Conservation (phyloP, 2,888 invertebrate genomes). For the Eledone cirrhosa region DNA sequence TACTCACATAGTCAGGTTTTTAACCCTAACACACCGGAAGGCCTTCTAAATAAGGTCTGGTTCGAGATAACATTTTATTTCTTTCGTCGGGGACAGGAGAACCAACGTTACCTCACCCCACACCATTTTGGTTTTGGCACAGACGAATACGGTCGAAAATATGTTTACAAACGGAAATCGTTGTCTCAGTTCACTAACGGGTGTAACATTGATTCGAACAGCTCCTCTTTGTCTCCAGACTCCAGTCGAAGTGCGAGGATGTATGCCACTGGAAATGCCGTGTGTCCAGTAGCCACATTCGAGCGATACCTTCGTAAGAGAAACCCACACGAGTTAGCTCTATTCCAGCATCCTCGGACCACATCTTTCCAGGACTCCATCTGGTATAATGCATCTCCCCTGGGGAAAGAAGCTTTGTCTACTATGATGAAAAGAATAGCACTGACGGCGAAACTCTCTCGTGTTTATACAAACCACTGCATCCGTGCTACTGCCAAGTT, state of each 20-base stretch:
- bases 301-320: constrained; percentile 21
- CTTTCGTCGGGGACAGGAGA: constrained; percentile 24
- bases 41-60: constrained; percentile 23
- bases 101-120: constrained; percentile 20
- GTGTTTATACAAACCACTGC: constrained; percentile 26
- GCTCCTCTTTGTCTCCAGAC: background rate
- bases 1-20: constrained; percentile 21
- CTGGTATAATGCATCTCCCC: constrained; percentile 28
- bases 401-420: constrained; percentile 24
- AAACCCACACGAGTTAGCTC: constrained; percentile 24
- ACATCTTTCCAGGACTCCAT: constrained; percentile 28
- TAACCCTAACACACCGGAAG: constrained; percentile 27
- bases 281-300: constrained; percentile 24
- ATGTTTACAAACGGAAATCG: constrained; percentile 26
- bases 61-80: constrained; percentile 27
- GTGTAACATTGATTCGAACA: constrained; percentile 16
- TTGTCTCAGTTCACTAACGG: constrained; percentile 12
- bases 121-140: constrained; percentile 25
- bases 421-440: constrained; percentile 28
- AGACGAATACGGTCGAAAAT: constrained; percentile 24
- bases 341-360: constrained; percentile 25
- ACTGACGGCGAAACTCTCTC: constrained; percentile 18
- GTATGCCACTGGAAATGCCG: constrained; percentile 25
- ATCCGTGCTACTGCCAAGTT: constrained; percentile 24
- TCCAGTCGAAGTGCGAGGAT: constrained; percentile 18